Base-by-base conservation (phyloP, 2,888 invertebrate species). In the Clanis bilineata region DNA sequence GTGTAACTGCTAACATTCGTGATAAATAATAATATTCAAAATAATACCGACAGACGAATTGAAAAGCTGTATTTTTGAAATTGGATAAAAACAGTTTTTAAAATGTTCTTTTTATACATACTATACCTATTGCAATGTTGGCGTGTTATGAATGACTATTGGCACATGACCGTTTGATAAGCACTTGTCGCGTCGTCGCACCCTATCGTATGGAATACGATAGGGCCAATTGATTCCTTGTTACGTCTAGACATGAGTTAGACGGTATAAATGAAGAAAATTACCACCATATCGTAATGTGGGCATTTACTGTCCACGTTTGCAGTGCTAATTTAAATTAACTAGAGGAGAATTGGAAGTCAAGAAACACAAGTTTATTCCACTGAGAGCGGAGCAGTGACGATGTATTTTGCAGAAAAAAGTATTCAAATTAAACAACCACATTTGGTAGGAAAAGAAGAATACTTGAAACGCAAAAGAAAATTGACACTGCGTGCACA, bases 401-500 rank as follows among this genome's bases (percentile, higher is more conserved):
- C 2, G 12, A n/a, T 10, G 2, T 18, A 41, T 41, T 18, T 2
- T 18, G 18, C 18, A 32, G 3, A 32, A 18, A 51, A n/a, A 9
- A 32, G 1, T 32, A 1, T 0, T 28, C 18, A 28, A 2, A 18
- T 32, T 10, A 28, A 32, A 39, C 15, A 22, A 23, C 15, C 15
- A 51, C 44, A 12, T 56, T 45, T 23, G 55, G 15, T 45, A 47
- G 56, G 44, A 66, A 71, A 65, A 64, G 59, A 64, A 65, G 66
- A 70, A 63, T 68, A 73, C 66, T 73, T 65, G 69, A 71, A 57
- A 9, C 38, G 12, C 36, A 23, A 51, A 7, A 23, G 65, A 60
- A 71, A 72, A 74, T 73, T 70, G 69, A 71, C 66, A 68, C 73
- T 68, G 72, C 83, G 76, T 83, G 85, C 68, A 62, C 71, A 66